phyloP scores from a whole-genome alignment of 2,113 vertebrate genomes.

The Pavo muticus region DNA sequence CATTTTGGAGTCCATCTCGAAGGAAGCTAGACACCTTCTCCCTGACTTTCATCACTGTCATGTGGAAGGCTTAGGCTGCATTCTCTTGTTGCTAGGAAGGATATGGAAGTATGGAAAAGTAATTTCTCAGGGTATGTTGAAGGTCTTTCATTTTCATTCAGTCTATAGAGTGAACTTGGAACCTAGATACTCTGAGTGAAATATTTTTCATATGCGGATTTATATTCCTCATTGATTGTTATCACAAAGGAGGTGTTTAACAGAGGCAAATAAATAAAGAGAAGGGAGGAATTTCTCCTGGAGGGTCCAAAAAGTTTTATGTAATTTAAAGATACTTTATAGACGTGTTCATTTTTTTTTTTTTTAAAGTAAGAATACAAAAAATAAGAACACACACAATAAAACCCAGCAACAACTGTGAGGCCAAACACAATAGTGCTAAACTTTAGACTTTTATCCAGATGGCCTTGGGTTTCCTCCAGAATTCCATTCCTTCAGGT shows the following conservation, averaged over 20 bases:
- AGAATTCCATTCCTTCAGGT: neutral
- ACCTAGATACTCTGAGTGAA: neutral
- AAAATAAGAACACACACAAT: neutral
- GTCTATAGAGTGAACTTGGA: neutral
- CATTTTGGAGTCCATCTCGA: neutral
- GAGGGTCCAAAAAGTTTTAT: neutral
- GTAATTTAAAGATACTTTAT: neutral
- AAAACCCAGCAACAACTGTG: neutral
- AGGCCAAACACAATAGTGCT: neutral
- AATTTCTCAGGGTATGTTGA: neutral
- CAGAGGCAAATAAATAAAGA: neutral
- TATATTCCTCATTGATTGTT: neutral
- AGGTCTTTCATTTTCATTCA: neutral
- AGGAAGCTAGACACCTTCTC: neutral
- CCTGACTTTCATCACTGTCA: neutral
- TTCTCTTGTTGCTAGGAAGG: neutral
- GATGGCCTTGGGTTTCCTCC: conserved; percentile 29
- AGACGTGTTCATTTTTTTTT: neutral
- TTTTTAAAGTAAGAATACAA: neutral
- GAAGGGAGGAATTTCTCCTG: neutral
- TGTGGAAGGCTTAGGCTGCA: neutral
- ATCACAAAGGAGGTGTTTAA: neutral
- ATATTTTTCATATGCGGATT: neutral
- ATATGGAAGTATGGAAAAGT: neutral
- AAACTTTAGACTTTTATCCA: conserved; percentile 24